Conservation (phyloP, 2,113 vertebrate genomes). For the Macquaria australasica region DNA sequence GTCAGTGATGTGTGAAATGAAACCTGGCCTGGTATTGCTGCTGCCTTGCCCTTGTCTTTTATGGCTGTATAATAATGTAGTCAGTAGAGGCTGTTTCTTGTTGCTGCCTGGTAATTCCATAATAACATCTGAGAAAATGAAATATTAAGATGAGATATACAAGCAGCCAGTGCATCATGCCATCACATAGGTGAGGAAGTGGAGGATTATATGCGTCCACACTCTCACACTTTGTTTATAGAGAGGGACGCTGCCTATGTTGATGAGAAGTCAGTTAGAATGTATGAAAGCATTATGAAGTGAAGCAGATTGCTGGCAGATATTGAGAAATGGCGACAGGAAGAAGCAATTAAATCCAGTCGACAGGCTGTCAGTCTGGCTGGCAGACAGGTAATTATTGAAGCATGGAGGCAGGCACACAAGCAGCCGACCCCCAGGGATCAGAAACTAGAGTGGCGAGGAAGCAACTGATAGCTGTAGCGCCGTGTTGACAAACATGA, state of each 20-base stretch:
- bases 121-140: constrained; percentile 15
- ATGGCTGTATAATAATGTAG: background rate
- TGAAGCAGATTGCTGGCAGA: constrained; percentile 19
- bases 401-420: background rate
- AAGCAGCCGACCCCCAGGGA: background rate
- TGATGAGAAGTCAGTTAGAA: constrained; percentile 31
- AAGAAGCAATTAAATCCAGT: constrained; percentile 37
- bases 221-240: background rate
- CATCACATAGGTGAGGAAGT: background rate
- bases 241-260: background rate
- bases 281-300: constrained; percentile 24
- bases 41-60: background rate
- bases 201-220: background rate
- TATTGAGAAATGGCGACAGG: constrained; percentile 16
- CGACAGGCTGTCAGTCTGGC: constrained; percentile 1
- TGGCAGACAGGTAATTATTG: constrained; percentile 1
- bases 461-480: background rate
- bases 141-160: constrained; percentile 14
- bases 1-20: constrained; percentile 56
- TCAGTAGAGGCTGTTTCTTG: constrained; percentile 17
- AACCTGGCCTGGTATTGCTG: constrained; percentile 28
- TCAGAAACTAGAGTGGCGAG: background rate
- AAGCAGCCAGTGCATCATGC: constrained; percentile 2
- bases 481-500: background rate
- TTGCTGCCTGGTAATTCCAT: constrained; percentile 6